These are phyloP conservation scores for Pogonomyrmex barbatus DNA, from an alignment of 1,140 invertebrate genomes.

Conservation along the genomic window DNA sequence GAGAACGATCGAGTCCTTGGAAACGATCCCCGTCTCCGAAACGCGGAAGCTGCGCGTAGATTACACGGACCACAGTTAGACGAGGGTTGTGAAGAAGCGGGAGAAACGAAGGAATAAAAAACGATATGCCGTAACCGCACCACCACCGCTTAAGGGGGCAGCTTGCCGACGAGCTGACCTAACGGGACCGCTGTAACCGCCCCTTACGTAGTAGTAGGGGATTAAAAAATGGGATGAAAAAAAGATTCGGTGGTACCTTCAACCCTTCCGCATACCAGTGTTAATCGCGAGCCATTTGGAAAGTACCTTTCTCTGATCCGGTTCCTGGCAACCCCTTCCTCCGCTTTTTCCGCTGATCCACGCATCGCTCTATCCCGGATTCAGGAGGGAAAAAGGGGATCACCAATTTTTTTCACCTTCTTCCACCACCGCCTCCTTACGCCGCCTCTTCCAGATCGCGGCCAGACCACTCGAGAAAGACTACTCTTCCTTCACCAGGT, in stretches of 20 bases:
- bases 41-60: conserved; percentile 75
- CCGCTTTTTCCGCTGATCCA: conserved; percentile 48
- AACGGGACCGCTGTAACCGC: conserved; percentile 78
- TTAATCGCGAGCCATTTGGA: conserved; percentile 71
- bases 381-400: neutral
- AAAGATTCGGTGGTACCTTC: conserved; percentile 67
- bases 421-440: conserved; percentile 12
- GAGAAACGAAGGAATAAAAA: conserved; percentile 35
- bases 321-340: conserved; percentile 62
- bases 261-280: conserved; percentile 81
- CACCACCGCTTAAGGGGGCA: conserved; percentile 68
- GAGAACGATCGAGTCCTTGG: conserved; percentile 61
- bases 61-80: conserved; percentile 76
- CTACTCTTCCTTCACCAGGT: conserved; percentile 71
- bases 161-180: conserved; percentile 78
- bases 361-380: neutral
- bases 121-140: conserved; percentile 61
- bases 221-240: conserved; percentile 73
- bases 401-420: conserved; percentile 53
- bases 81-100: conserved; percentile 65
- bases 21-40: conserved; percentile 51
- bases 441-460: conserved; percentile 55
- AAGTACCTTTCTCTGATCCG: conserved; percentile 75
- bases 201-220: conserved; percentile 59
- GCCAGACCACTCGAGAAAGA: conserved; percentile 56